These are phyloP conservation scores for Metacarcinus magister DNA, from an alignment of 2,888 invertebrate species.

Conservation along the genomic window DNA sequence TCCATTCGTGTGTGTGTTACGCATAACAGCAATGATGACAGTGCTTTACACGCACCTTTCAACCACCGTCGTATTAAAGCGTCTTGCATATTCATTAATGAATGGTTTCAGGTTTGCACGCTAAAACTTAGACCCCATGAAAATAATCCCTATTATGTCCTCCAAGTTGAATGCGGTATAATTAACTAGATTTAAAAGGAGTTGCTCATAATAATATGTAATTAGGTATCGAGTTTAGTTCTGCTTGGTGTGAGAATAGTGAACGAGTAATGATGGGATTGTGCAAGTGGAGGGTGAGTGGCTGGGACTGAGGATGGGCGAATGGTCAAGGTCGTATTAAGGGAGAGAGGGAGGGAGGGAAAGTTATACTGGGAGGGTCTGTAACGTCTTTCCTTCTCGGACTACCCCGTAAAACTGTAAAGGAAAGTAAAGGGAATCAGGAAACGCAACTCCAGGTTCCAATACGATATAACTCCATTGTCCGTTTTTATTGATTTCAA, in stretches of 20 bases:
- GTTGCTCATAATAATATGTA: background rate
- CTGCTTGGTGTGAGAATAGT: background rate
- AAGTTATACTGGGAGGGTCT: conserved; percentile 6
- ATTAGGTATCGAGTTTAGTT: background rate
- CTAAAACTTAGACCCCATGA: background rate
- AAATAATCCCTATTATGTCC: background rate
- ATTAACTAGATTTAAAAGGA: background rate
- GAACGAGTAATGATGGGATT: background rate
- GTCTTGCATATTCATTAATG: background rate
- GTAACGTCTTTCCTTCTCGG: background rate
- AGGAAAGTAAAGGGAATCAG: background rate
- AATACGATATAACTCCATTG: background rate
- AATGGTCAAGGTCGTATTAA: background rate
- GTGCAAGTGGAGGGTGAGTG: background rate
- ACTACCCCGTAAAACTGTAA: background rate
- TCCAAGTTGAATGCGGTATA: background rate
- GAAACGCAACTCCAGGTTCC: background rate
- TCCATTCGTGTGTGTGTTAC: too few relatives aligned
- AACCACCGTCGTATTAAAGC: background rate
- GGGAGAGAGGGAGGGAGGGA: background rate
- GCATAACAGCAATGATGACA: background rate
- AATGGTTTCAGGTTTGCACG: background rate
- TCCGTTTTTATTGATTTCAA: background rate
- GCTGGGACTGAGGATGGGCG: background rate
- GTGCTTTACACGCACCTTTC: background rate